A percentile compares a stretch with the other conserved stretches of the same genome.
Evolutionary conservation across 2,888 invertebrate species (phyloP).

Genomic region (Gisinianus flammeolus): DNA sequence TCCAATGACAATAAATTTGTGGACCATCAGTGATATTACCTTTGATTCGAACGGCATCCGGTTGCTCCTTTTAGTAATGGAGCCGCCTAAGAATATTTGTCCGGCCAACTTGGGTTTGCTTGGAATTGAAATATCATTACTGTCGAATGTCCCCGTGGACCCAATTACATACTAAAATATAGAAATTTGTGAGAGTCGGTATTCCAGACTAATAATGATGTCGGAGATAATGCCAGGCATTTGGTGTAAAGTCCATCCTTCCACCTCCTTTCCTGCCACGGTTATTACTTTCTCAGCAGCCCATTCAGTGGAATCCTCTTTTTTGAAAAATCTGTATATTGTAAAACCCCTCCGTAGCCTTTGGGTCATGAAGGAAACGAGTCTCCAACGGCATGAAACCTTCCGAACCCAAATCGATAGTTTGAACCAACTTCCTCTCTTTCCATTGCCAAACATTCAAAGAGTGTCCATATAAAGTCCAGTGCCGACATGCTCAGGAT

Average conservation of each 20-base stretch:
- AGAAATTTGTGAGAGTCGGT: slow-evolving; percentile 88
- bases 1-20: slow-evolving; percentile 97
- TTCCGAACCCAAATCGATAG: slow-evolving; percentile 82
- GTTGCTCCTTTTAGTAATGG: too few relatives aligned
- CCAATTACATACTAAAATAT: slow-evolving; percentile 91
- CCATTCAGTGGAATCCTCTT: slow-evolving; percentile 68
- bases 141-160: slow-evolving; percentile 88
- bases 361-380: slow-evolving; percentile 91
- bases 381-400: slow-evolving; percentile 90
- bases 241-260: slow-evolving; percentile 72
- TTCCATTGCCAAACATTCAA: slow-evolving; percentile 92
- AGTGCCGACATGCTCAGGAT: slow-evolving; percentile 64
- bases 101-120: slow-evolving; percentile 77
- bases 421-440: slow-evolving; percentile 77
- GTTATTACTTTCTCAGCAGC: slow-evolving; percentile 84
- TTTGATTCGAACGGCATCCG: too few relatives aligned
- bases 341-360: slow-evolving; percentile 72
- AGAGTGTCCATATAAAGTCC: slow-evolving; percentile 78
- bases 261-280: slow-evolving; percentile 79
- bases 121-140: slow-evolving; percentile 89
- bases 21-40: slow-evolving; percentile 75
- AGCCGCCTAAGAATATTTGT: slow-evolving; percentile 86
- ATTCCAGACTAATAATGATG: slow-evolving; percentile 91
- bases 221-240: slow-evolving; percentile 89
- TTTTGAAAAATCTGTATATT: slow-evolving; percentile 49